Percentiles rank a stretch among this genome's conserved stretches.
phyloP scores from a whole-genome alignment of 23 tunicate genomes.

The Phallusia fumigata region DNA sequence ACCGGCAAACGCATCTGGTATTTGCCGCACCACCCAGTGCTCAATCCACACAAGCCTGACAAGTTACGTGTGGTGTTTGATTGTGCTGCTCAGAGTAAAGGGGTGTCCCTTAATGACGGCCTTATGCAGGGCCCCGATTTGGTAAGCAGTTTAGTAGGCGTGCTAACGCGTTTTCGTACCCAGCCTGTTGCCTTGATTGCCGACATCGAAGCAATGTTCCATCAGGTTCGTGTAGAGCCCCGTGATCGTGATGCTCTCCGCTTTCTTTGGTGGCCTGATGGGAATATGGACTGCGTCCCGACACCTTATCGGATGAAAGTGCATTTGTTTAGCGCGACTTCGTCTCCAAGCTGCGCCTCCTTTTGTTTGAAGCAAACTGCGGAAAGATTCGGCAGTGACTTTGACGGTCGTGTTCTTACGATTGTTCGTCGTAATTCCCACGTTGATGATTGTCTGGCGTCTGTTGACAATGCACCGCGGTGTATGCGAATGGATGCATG shows the following conservation, averaged over 20 bases:
- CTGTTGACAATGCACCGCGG: background rate
- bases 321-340: conserved; percentile 27
- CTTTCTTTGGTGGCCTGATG: conserved; percentile 24
- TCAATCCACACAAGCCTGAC: background rate
- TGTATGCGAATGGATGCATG: no score
- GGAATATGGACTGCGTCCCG: background rate
- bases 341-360: conserved; percentile 21
- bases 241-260: conserved; percentile 16
- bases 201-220: conserved; percentile 10
- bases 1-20: no score
- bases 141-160: background rate
- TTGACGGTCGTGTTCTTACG: background rate
- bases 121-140: conserved; percentile 11
- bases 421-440: conserved; percentile 14
- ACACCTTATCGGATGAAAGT: conserved; percentile 24
- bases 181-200: conserved; percentile 14
- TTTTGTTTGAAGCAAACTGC: conserved; percentile 17
- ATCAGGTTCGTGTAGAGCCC: conserved; percentile 12
- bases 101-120: conserved; percentile 8
- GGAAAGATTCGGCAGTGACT: conserved; percentile 6
- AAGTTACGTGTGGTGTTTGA: conserved; percentile 14
- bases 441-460: conserved; percentile 32
- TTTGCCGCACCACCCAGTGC: no score
- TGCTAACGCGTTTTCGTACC: conserved; percentile 14
- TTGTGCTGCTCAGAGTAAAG: conserved; percentile 8